Base-by-base conservation (phyloP, 2,888 invertebrate genomes). In the Tipula confusa region DNA sequence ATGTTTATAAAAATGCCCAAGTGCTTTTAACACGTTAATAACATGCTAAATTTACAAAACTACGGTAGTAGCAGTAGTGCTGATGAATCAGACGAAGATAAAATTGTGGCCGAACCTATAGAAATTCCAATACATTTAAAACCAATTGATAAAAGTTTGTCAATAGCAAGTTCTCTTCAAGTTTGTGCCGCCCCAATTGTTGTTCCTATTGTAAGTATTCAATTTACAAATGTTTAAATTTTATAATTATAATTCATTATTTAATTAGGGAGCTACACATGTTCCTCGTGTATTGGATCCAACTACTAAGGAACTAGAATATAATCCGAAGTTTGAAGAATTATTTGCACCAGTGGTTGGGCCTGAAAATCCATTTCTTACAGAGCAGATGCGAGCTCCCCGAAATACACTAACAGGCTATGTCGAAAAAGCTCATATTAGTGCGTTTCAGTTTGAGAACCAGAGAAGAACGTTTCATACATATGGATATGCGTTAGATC, bases 381-480 rank as follows among this genome's bases (percentile, higher is more conserved):
- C 98, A 0, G 93, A 95, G 87, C 97, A 98, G 87, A 95, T 97
- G 91, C 93, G 92, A 85, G 96, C 98, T 0, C 91, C 92, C 5
- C 95, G 97, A 87, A 99, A 99, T 88, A 98, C 95, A 86, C 90
- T 99, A 11, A 94, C 98, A 0, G 99, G 99, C 0, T 98, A 93
- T 90, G 96, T 98, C 0, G 99, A 99, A 88, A 94, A 95, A 85
- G 98, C 98, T 0, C 97, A 98, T 88, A 94, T 99, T 83, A 98
- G 96, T 89, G 96, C 96, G 86, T 99, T 99, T 89, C 97, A 98
- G 87, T 99, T 99, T 92, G 99, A 99, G 89, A 97, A 96, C 88
- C 98, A 99, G 88, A 92, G 98, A 84, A 91, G 97, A 86, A 98
- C 98, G 18, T 99, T 99, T 88, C 93, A 95, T 43, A 98, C 97